Conservation (phyloP, 30 jellyfish, hydroid and myxozoan species). For the Aurelia coerulea region DNA sequence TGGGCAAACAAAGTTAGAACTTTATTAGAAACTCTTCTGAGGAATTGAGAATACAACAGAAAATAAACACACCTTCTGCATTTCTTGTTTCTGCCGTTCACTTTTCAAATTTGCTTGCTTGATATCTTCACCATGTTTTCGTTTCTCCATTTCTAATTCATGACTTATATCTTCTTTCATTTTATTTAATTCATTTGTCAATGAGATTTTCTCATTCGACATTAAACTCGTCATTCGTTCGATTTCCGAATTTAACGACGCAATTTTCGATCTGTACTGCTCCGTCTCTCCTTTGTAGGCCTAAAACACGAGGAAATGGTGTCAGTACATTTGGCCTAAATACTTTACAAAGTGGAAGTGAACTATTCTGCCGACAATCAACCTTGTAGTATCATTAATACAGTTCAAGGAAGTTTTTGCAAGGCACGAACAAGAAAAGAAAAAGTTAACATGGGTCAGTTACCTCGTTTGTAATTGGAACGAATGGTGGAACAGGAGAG, state of each 20-base stretch:
- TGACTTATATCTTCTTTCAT: slow-evolving; percentile 32
- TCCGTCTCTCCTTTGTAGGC: slow-evolving; percentile 26
- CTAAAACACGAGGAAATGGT: background rate
- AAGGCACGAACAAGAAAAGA: too few relatives aligned
- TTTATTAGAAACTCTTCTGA: too few relatives aligned
- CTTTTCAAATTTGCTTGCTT: slow-evolving; percentile 15
- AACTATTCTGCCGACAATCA: too few relatives aligned
- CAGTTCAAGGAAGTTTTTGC: too few relatives aligned
- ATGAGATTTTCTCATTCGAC: slow-evolving; percentile 52
- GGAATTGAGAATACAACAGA: too few relatives aligned
- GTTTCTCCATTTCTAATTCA: slow-evolving; percentile 44
- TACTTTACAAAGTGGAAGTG: too few relatives aligned
- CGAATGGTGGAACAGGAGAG: too few relatives aligned
- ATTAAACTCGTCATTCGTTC: slow-evolving; percentile 18
- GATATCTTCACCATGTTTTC: slow-evolving; percentile 38
- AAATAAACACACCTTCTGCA: slow-evolving; percentile 22
- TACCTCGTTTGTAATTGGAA: too few relatives aligned
- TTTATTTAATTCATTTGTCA: slow-evolving; percentile 30
- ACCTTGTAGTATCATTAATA: too few relatives aligned
- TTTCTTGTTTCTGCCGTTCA: slow-evolving; percentile 23
- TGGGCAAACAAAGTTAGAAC: too few relatives aligned
- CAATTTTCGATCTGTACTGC: slow-evolving; percentile 15
- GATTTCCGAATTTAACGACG: slow-evolving; percentile 26
- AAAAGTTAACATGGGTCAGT: too few relatives aligned
- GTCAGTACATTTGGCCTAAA: too few relatives aligned